phyloP scores from a whole-genome alignment of 2,113 vertebrate species.

The Ophthalmotilapia sp. region DNA sequence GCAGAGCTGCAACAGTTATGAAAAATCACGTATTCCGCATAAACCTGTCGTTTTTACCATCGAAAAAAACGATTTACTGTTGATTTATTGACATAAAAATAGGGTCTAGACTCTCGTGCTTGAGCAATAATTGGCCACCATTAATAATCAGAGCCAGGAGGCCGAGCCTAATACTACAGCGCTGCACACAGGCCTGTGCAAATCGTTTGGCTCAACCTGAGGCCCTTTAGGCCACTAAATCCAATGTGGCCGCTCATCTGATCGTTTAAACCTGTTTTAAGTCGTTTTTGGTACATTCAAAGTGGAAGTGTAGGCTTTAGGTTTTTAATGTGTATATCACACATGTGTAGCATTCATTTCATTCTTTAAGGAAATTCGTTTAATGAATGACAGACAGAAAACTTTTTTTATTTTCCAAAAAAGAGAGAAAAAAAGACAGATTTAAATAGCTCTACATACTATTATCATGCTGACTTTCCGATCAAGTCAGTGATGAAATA shows the following conservation, averaged over 20 bases:
- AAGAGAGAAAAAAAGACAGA: neutral
- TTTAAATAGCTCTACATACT: neutral
- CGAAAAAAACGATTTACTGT: neutral
- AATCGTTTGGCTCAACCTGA: accelerated
- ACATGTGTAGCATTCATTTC: neutral
- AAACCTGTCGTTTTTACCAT: neutral
- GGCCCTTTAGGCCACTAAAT: neutral
- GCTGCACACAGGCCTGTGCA: neutral
- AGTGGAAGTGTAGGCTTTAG: neutral
- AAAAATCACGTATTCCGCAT: neutral
- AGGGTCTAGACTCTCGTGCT: neutral
- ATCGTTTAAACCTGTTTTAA: neutral
- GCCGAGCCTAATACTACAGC: neutral
- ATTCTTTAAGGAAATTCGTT: neutral
- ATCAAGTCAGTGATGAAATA: neutral
- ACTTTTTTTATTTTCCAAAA: accelerated
- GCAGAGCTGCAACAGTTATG: neutral
- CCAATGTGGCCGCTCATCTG: neutral
- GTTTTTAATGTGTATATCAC: neutral
- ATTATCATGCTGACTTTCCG: neutral
- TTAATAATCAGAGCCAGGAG: neutral
- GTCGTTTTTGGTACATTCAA: neutral
- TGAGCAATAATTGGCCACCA: neutral
- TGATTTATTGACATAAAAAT: neutral
- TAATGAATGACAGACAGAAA: neutral